These are phyloP conservation scores for Corydoras sp. DNA, from an alignment of 2,113 vertebrate species.

Conservation along the genomic window DNA sequence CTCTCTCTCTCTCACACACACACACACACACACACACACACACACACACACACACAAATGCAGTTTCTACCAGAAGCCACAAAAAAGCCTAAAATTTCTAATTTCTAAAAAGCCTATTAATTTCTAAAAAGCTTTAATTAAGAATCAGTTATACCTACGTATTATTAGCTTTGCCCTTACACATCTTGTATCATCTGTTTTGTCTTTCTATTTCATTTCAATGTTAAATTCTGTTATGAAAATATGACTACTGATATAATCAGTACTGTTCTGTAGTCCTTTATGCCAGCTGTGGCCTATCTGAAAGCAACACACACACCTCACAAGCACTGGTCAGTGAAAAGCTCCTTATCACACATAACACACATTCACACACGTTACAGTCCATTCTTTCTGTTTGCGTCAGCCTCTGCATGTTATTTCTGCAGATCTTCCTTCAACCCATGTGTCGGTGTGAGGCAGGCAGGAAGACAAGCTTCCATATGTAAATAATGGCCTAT, in stretches of 20 bases:
- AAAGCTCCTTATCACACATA: conserved; percentile 51
- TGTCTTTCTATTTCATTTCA: too few relatives aligned
- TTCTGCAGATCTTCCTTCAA: conserved; percentile 33
- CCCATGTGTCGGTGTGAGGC: conserved; percentile 28
- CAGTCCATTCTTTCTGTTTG: conserved; percentile 48
- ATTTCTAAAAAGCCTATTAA: too few relatives aligned
- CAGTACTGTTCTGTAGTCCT: too few relatives aligned
- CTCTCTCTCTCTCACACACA: conserved; percentile 8
- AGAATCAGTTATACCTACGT: too few relatives aligned
- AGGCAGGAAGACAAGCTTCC: conserved; percentile 32
- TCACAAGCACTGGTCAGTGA: conserved; percentile 39
- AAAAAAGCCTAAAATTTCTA: too few relatives aligned
- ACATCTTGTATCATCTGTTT: too few relatives aligned
- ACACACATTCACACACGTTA: conserved; percentile 38
- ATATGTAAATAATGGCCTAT: conserved; percentile 36
- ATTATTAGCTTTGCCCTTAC: too few relatives aligned
- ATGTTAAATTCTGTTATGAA: too few relatives aligned
- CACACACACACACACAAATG: conserved; percentile 8
- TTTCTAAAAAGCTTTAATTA: too few relatives aligned
- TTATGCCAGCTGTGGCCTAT: too few relatives aligned
- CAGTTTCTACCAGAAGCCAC: conserved; percentile 3
- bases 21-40: conserved; percentile 19
- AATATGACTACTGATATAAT: too few relatives aligned
- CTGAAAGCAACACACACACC: conserved; percentile 2
- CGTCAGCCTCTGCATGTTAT: conserved; percentile 33